These are phyloP conservation scores for Cylindroiulus punctatus DNA, from an alignment of 2,888 invertebrate species.

Conservation along the genomic window DNA sequence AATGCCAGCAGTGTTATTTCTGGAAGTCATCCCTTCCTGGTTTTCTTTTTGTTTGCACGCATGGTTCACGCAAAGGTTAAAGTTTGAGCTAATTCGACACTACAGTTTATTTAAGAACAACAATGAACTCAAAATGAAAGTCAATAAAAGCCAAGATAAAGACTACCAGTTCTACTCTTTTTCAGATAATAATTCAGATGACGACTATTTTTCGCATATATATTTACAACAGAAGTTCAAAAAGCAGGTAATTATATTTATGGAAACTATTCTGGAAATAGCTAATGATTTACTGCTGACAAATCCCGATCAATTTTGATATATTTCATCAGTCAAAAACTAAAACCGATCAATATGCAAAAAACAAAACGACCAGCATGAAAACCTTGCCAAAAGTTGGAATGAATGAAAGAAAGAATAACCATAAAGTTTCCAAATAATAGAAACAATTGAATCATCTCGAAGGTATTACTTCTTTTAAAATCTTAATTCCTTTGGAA, in stretches of 20 bases:
- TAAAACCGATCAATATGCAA: too few species aligned
- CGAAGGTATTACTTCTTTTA: too few species aligned
- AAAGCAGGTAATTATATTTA: neutral
- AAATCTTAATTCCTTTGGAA: too few species aligned
- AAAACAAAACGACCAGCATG: neutral
- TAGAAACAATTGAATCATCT: too few species aligned
- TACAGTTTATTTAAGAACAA: slow-evolving; percentile 16
- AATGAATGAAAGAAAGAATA: neutral
- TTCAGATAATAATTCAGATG: slow-evolving; percentile 16
- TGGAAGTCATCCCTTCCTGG: neutral
- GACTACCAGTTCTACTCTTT: neutral
- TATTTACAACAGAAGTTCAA: neutral
- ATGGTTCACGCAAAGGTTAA: neutral
- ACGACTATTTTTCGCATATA: neutral
- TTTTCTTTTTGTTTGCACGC: neutral
- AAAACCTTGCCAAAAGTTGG: neutral
- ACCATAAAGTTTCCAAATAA: too few species aligned
- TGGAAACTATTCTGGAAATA: neutral
- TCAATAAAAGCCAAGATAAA: slow-evolving; percentile 28
- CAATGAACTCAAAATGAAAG: slow-evolving; percentile 28
- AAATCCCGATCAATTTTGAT: neutral
- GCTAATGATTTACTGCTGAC: neutral
- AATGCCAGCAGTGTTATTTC: neutral
- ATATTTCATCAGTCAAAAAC: neutral
- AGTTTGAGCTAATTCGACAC: slow-evolving; percentile 9